These are phyloP conservation scores for Lasioglossum vierecki DNA, from an alignment of 2,888 invertebrate genomes.

Conservation along the genomic window DNA sequence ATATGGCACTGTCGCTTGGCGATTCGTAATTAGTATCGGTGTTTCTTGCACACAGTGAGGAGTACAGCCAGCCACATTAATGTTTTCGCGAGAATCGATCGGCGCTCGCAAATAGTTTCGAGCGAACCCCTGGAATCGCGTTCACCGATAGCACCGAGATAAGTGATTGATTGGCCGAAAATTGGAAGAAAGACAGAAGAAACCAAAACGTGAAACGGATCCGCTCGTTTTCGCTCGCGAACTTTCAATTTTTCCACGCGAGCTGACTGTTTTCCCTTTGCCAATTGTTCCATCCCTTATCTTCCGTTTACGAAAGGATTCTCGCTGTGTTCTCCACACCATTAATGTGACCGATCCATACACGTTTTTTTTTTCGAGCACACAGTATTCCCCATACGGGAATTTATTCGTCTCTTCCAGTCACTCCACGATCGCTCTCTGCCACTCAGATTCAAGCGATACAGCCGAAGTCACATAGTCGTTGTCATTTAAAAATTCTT, in stretches of 20 bases:
- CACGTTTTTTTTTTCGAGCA: conserved; percentile 37
- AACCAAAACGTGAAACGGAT: not conserved
- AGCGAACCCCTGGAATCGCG: not conserved
- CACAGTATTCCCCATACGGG: conserved; percentile 42
- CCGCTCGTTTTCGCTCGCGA: not conserved
- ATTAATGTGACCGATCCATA: conserved; percentile 68
- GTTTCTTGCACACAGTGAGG: conserved; percentile 55
- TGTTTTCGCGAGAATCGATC: conserved; percentile 24
- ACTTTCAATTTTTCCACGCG: not conserved
- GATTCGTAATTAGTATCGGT: conserved; percentile 67
- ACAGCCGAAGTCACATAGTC: conserved; percentile 69
- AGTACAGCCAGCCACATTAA: conserved; percentile 65
- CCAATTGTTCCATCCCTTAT: not conserved
- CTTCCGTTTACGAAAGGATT: conserved; percentile 1
- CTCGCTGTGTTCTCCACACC: not conserved
- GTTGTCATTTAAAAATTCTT: conserved; percentile 68
- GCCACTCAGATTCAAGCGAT: conserved; percentile 66
- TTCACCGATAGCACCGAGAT: not conserved
- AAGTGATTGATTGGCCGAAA: conserved; percentile 10
- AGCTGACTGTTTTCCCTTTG: not conserved
- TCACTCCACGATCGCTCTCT: conserved; percentile 71
- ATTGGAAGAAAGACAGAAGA: not conserved
- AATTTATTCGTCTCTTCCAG: conserved; percentile 46
- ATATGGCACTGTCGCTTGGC: conserved; percentile 74
- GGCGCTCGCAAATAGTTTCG: conserved; percentile 5